These are phyloP conservation scores for Gobionotothen gibberifrons DNA, from an alignment of 2,797 vertebrate genomes.

Conservation along the genomic window DNA sequence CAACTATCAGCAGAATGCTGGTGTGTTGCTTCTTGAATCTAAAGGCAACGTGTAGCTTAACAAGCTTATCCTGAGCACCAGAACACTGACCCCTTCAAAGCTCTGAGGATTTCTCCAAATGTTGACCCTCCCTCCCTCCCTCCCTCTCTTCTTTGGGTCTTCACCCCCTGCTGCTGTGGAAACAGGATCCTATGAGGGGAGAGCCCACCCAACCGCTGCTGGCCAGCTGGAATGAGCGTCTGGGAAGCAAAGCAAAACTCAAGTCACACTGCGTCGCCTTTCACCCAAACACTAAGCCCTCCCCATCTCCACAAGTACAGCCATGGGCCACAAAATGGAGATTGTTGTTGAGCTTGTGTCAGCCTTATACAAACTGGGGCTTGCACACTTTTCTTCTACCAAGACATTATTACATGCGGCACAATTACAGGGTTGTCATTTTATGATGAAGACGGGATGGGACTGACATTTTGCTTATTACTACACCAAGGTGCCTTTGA, in stretches of 20 bases:
- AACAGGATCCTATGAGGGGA: slow-evolving; percentile 78
- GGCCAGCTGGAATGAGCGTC: slow-evolving; percentile 73
- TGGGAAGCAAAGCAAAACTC: slow-evolving; percentile 68
- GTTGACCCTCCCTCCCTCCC: slow-evolving; percentile 45
- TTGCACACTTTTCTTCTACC: slow-evolving; percentile 31
- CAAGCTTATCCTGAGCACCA: slow-evolving; percentile 56
- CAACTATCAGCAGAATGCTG: slow-evolving; percentile 12
- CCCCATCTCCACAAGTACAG: slow-evolving; percentile 33
- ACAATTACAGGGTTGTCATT: slow-evolving; percentile 69
- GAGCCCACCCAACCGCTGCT: slow-evolving; percentile 80
- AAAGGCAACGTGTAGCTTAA: slow-evolving; percentile 34
- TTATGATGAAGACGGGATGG: slow-evolving; percentile 62
- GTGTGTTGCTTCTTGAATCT: slow-evolving; percentile 22
- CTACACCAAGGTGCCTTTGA: slow-evolving; percentile 68
- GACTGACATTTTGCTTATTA: slow-evolving; percentile 68
- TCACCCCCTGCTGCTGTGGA: slow-evolving; percentile 73
- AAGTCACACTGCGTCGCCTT: slow-evolving; percentile 57
- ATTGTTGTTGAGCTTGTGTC: slow-evolving; percentile 61
- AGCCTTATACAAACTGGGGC: slow-evolving; percentile 48
- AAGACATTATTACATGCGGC: slow-evolving; percentile 61
- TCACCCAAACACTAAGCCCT: slow-evolving; percentile 55
- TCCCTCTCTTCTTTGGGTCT: slow-evolving; percentile 42
- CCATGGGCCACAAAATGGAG: slow-evolving; percentile 48
- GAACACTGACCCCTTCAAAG: slow-evolving; percentile 46
- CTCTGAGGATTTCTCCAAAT: slow-evolving; percentile 62